Evolutionary conservation across 2,888 invertebrate species (phyloP), one percentile per base, ranked within the genome.

Genomic region (Thymelicus sylvestris): DNA sequence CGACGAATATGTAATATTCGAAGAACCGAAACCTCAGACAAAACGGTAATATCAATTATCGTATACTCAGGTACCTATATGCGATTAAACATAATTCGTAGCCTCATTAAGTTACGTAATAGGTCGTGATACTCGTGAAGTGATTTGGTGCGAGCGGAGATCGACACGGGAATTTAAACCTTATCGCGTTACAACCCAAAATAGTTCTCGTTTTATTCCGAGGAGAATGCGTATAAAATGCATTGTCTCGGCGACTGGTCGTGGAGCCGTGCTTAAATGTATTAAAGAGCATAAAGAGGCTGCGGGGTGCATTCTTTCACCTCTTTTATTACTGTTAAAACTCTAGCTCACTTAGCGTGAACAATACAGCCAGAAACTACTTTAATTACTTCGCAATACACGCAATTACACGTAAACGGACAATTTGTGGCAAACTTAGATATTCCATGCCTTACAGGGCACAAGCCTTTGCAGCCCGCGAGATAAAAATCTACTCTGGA

Each of bases 231-330:
- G 71, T 75, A 76, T 76, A 77, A 77, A 77, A 76, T 73, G 74
- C 76, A 86, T 88, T 88, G 86, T 87, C 82, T 82, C 81, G 72
- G 62, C 79, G 82, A 87, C 85, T 78, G 82, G 86, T 84, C 82
- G 71, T 76, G 74, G 79, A 77, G 60, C 72, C n/a, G 39, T 69
- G 78, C 44, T 62, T 80, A 80, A 79, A 77, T 76, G 79, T 78
- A 78, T 79, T 75, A 80, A 84, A 84, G 81, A 79, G 71, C 77
- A 79, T 75, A 80, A 84, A 84, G 81, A 79, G 71, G 74, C 79
- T 75, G 75, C 71, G 77, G 78, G 78, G 78, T 79, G 83, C 80
- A 82, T 86, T 84, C 80, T 81, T 83, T 79, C 76, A 61, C 19
- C 19, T 81, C 86, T 80, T 83, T 85, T 86, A 80, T 84, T 74